Evolutionary conservation across 2,888 invertebrate species (phyloP).

Genomic region (Drosophila picticornis): DNA sequence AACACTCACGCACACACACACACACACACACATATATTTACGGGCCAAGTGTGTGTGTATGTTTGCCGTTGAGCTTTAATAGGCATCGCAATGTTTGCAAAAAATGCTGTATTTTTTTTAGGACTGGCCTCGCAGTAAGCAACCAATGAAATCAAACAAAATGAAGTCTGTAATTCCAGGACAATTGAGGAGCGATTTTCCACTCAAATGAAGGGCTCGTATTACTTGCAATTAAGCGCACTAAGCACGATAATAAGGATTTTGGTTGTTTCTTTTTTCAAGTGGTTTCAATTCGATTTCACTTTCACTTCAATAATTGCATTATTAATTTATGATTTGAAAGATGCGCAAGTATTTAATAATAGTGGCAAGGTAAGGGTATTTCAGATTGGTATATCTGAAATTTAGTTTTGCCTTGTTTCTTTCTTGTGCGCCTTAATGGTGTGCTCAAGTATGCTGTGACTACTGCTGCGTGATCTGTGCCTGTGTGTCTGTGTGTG

Average conservation of each 20-base stretch:
- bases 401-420: conserved; percentile 2
- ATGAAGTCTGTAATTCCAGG: neutral
- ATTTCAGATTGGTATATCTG: conserved; percentile 21
- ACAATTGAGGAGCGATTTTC: neutral
- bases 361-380: conserved; percentile 11
- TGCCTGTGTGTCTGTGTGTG: conserved; percentile 16
- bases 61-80: conserved; percentile 38
- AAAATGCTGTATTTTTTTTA: conserved; percentile 2
- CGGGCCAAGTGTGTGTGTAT: neutral
- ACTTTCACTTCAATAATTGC: neutral
- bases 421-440: conserved; percentile 45
- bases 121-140: neutral
- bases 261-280: neutral
- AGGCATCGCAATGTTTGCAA: conserved; percentile 15
- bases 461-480: conserved; percentile 9
- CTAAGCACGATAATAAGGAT: neutral
- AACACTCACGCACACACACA: conserved; percentile 28
- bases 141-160: neutral
- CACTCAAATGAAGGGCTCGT: neutral
- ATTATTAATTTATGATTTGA: neutral
- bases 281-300: neutral
- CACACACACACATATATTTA: neutral
- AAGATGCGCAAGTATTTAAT: neutral
- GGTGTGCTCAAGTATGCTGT: conserved; percentile 57
- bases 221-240: neutral